Base-by-base conservation (phyloP, 2,113 vertebrate species). In the Pimephales promelas region DNA sequence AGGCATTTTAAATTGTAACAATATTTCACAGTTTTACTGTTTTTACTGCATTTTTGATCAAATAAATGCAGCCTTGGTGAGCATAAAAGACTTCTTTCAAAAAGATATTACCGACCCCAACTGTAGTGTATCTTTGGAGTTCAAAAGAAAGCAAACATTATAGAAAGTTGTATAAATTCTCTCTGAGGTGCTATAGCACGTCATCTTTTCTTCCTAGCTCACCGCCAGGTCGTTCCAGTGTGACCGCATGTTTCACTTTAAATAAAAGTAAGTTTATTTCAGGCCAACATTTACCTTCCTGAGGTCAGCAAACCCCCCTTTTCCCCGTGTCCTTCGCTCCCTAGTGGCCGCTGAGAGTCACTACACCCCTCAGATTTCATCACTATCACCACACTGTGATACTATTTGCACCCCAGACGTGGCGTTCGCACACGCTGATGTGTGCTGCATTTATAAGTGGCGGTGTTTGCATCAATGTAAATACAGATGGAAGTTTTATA, bases 401-500 rank as follows among this genome's bases (percentile, higher is more conserved):
- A 52, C 49, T 79, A 47, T 74, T 49, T 66, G 70, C 34, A 57
- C 31, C 34, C 5, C 45, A 79, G 75, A 61, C 71, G 18, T 54
- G 22, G 8, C 52, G 9, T 54, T 54, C 52, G 5, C 34, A 43
- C 57, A 49, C 20, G 1, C 7, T 61, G 59, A 13, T 40, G 34
- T 73, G 56, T 7, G 40, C 47, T 31, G 36, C 71, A 52, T 56
- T n/a, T 14, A 16, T 16, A 45, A n/a, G 20, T 28, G 14, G 47
- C 66, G 6, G 16, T 14, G 75, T 59, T 47, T 22, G 59, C 40
- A 81, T 83, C 74, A 57, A 52, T 34, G 52, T 36, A 78, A 71
- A 79, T 83, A 59, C 64, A 85, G 84, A 83, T 76, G 75, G 47
- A 81, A 83, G 83, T 73, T 87, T 84, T 75, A 81, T 68, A 70